Evolutionary conservation across 1,140 invertebrate genomes (phyloP).

Genomic region (Hestina assimilis): DNA sequence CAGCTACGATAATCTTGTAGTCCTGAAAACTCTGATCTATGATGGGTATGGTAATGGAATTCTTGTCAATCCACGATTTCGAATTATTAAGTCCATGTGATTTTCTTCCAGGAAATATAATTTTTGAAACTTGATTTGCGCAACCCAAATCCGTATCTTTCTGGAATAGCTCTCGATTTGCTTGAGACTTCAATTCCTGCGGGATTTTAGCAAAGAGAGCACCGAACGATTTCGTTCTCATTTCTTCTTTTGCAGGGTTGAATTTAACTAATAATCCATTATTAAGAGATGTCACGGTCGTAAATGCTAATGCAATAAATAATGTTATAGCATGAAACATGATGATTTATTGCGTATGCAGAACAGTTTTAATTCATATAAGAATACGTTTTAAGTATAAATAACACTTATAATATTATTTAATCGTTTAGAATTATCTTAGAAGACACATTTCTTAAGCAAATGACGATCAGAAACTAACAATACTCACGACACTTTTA

Average conservation of each 20-base stretch:
- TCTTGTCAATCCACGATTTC: constrained; percentile 2
- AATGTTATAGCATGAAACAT: constrained; percentile 17
- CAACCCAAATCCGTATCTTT: constrained; percentile 33
- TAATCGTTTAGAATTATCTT: too few species aligned
- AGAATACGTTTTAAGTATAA: not conserved
- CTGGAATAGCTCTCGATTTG: too few species aligned
- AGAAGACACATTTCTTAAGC: constrained; percentile 11
- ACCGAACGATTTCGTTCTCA: constrained; percentile 35
- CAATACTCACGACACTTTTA: not conserved
- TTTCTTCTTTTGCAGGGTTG: constrained; percentile 41
- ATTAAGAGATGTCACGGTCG: constrained; percentile 32
- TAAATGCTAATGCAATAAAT: not conserved
- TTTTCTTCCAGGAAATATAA: constrained; percentile 32
- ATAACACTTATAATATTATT: too few species aligned
- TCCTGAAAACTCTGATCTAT: constrained; percentile 37
- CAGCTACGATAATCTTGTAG: constrained; percentile 57
- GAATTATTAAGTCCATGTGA: constrained; percentile 17
- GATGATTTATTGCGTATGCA: not conserved
- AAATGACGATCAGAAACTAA: constrained; percentile 3
- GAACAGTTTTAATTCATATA: not conserved
- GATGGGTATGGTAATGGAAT: constrained; percentile 48
- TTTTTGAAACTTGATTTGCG: constrained; percentile 47
- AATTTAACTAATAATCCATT: constrained; percentile 53
- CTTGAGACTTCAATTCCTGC: constrained; percentile 34
- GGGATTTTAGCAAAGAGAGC: constrained; percentile 48